Conservation (phyloP, 2,888 invertebrate species). For the Diadegma fenestrale region DNA sequence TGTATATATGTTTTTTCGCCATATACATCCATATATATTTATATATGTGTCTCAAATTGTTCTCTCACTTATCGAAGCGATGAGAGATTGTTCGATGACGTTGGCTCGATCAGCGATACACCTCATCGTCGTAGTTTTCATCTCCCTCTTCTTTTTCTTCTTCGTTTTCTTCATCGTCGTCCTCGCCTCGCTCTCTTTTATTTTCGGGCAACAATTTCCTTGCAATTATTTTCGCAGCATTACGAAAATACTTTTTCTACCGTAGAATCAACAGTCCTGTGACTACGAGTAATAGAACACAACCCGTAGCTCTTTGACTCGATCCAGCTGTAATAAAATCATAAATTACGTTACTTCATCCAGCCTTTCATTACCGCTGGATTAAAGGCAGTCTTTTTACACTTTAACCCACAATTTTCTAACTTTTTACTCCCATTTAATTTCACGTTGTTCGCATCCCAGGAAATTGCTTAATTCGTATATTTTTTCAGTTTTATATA, state of each 20-base stretch:
- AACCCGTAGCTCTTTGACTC: conserved; percentile 77
- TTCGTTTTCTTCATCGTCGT: conserved; percentile 14
- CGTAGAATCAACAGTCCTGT: conserved; percentile 66
- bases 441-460: background rate
- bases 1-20: conserved; percentile 37
- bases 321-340: conserved; percentile 81
- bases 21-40: conserved; percentile 51
- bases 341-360: conserved; percentile 54
- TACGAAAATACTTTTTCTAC: conserved; percentile 52
- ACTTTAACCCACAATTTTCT: background rate
- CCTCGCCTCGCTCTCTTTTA: background rate
- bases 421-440: background rate
- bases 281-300: conserved; percentile 54
- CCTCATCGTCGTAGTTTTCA: conserved; percentile 34
- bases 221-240: conserved; percentile 25
- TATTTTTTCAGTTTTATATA: background rate
- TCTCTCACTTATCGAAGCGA: conserved; percentile 42
- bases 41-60: conserved; percentile 54
- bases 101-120: conserved; percentile 22
- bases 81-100: conserved; percentile 44
- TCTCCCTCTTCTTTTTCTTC: background rate
- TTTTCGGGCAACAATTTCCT: conserved; percentile 44
- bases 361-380: background rate
- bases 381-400: background rate
- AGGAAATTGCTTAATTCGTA: background rate